Evolutionary conservation across 1,140 invertebrate species (phyloP).

Genomic region (Drosophila eugracilis): DNA sequence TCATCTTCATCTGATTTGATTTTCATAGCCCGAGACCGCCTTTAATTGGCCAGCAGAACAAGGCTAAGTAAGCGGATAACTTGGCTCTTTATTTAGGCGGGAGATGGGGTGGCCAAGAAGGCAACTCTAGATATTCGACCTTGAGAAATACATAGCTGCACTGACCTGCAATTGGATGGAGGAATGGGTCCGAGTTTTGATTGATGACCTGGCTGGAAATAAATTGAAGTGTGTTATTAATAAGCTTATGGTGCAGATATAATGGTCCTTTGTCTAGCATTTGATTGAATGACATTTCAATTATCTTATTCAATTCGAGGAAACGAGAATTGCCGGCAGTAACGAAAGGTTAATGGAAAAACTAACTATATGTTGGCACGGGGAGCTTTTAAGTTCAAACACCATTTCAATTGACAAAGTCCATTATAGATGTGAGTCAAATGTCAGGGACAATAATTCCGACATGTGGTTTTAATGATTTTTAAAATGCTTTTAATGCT

Average conservation of each 20-base stretch:
- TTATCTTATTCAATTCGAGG: conserved; percentile 20
- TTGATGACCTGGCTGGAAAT: conserved; percentile 43
- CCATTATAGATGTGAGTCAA: background rate
- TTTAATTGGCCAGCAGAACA: conserved; percentile 64
- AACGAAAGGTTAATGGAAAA: conserved; percentile 23
- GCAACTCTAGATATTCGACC: conserved; percentile 26
- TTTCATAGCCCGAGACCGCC: conserved; percentile 40
- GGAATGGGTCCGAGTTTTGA: conserved; percentile 17
- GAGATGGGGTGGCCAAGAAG: conserved; percentile 5
- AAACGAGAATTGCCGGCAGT: conserved; percentile 9
- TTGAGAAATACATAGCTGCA: conserved; percentile 22
- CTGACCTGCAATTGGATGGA: conserved; percentile 20
- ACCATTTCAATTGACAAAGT: background rate
- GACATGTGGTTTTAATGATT: background rate
- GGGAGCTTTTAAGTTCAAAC: conserved; percentile 7
- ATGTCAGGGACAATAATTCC: background rate
- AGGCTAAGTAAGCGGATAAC: conserved; percentile 29
- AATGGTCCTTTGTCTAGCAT: conserved; percentile 33
- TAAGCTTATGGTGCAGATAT: conserved; percentile 32
- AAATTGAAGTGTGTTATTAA: conserved; percentile 41
- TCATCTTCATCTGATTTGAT: conserved; percentile 49
- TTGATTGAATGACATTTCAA: conserved; percentile 29
- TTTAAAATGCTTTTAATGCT: no score
- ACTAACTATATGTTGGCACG: background rate
- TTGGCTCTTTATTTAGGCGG: conserved; percentile 20